Percentiles rank a stretch among this genome's conserved stretches.
Conservation (phyloP, 1,140 invertebrate species). For the Brachionus sp. region DNA sequence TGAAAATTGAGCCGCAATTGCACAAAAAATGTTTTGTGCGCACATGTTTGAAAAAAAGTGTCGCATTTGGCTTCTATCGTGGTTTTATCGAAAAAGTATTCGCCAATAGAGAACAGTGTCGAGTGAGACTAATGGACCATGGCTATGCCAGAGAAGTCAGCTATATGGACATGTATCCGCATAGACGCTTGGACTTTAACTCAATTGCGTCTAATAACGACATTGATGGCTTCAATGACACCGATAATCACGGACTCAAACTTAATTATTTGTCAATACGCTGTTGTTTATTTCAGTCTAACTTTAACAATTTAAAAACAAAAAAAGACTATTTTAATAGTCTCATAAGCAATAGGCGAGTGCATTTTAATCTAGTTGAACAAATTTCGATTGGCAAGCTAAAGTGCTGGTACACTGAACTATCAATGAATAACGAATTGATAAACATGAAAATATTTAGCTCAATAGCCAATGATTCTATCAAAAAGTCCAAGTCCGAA, state of each 20-base stretch:
- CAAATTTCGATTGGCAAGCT: neutral
- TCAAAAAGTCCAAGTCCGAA: neutral
- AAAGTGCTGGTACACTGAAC: slow-evolving; percentile 20
- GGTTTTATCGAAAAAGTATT: neutral
- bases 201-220: neutral
- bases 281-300: slow-evolving; percentile 27
- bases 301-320: neutral
- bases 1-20: neutral
- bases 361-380: slow-evolving; percentile 19
- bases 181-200: neutral
- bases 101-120: neutral
- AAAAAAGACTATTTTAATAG: neutral
- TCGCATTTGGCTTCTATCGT: neutral
- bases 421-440: neutral
- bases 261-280: slow-evolving; percentile 29
- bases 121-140: neutral
- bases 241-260: slow-evolving; percentile 6
- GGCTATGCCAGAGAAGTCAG: neutral
- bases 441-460: neutral
- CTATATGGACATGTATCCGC: neutral
- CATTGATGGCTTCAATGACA: neutral
- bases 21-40: slow-evolving; percentile 11
- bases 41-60: neutral
- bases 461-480: neutral
- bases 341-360: neutral